These are phyloP conservation scores for Dinocampus coccinellae DNA, from an alignment of 2,888 invertebrate genomes.

Conservation along the genomic window DNA sequence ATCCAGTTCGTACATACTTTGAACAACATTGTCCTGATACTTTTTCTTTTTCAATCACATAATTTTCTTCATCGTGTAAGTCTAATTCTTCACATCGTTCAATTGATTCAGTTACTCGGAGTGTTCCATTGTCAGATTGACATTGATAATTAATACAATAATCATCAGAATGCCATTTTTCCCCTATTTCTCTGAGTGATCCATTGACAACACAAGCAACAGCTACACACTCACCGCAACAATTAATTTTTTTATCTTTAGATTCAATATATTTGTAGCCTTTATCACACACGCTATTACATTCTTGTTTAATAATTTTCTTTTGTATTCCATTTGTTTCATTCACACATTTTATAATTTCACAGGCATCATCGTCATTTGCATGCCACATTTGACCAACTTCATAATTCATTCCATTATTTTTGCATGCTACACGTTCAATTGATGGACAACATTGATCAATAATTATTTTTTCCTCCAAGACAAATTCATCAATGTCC, in stretches of 20 bases:
- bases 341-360: slow-evolving; percentile 52
- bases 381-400: slow-evolving; percentile 59
- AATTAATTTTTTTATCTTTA: slow-evolving; percentile 67
- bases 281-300: slow-evolving; percentile 60
- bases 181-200: slow-evolving; percentile 69
- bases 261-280: slow-evolving; percentile 75
- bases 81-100: slow-evolving; percentile 72
- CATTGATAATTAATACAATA: slow-evolving; percentile 76
- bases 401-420: slow-evolving; percentile 59
- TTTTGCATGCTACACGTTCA: slow-evolving; percentile 74
- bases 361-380: slow-evolving; percentile 53
- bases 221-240: slow-evolving; percentile 78
- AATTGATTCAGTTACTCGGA: slow-evolving; percentile 72
- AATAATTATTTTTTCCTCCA: slow-evolving; percentile 71
- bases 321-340: slow-evolving; percentile 49
- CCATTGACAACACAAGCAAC: slow-evolving; percentile 74
- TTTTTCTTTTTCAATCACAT: slow-evolving; percentile 70
- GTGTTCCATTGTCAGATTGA: slow-evolving; percentile 71
- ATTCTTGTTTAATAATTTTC: slow-evolving; percentile 52
- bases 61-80: slow-evolving; percentile 67
- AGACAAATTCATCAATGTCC: slow-evolving; percentile 72
- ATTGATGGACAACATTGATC: slow-evolving; percentile 77
- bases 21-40: slow-evolving; percentile 74
- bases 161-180: slow-evolving; percentile 75
- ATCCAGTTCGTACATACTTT: slow-evolving; percentile 71